Percentiles rank a stretch among this genome's conserved stretches.
phyloP scores from a whole-genome alignment of 2,888 invertebrate genomes.

The Serripes groenlandicus region DNA sequence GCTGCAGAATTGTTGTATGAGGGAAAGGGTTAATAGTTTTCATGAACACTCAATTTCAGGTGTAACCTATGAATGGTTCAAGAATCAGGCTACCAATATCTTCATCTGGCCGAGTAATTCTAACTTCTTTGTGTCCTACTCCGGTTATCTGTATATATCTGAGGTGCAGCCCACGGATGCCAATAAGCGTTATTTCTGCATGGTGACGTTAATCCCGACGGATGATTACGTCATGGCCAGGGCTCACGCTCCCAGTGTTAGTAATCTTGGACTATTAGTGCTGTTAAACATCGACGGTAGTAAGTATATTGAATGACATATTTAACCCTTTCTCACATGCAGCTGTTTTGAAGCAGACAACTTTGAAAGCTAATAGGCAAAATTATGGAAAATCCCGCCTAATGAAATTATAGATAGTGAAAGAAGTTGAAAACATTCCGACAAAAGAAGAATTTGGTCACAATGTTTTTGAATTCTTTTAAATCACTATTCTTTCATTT shows the following conservation, averaged over 20 bases:
- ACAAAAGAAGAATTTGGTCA: too few relatives aligned
- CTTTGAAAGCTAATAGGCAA: too few relatives aligned
- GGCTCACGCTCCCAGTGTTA: conserved; percentile 69
- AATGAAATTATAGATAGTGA: too few relatives aligned
- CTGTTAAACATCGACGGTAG: conserved; percentile 60
- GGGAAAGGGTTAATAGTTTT: background rate
- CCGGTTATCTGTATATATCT: conserved; percentile 90
- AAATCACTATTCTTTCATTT: too few relatives aligned
- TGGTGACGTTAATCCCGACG: conserved; percentile 48
- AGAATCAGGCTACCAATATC: conserved; percentile 84
- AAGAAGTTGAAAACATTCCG: too few relatives aligned
- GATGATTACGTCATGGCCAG: conserved; percentile 71
- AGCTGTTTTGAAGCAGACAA: too few relatives aligned
- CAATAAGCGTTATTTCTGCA: conserved; percentile 56
- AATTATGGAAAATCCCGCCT: too few relatives aligned
- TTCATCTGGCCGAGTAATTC: conserved; percentile 96
- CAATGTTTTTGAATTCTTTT: too few relatives aligned
- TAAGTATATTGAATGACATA: conserved; percentile 7
- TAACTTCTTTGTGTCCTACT: conserved; percentile 95
- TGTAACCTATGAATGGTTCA: conserved; percentile 93
- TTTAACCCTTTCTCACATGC: background rate
- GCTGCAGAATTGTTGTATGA: background rate
- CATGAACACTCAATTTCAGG: conserved; percentile 56
- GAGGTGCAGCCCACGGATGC: conserved; percentile 64
- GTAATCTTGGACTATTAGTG: conserved; percentile 80